These are phyloP conservation scores for Phymatocera aterrima DNA, from an alignment of 2,888 invertebrate genomes.

Conservation along the genomic window DNA sequence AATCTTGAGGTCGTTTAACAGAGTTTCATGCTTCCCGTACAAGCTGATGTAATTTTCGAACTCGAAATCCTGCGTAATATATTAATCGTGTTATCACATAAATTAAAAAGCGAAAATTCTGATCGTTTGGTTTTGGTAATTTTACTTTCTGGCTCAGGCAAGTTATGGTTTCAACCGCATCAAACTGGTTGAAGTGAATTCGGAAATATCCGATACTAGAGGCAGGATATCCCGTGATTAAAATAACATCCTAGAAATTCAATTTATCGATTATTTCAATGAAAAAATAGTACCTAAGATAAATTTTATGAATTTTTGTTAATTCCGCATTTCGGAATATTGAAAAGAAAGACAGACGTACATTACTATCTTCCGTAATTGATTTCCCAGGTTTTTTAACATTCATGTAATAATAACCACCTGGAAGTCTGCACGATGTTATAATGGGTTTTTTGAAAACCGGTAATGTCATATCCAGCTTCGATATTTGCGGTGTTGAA, in stretches of 20 bases:
- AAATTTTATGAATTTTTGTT: too few species aligned
- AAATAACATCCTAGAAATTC: conserved; percentile 76
- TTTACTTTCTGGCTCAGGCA: conserved; percentile 78
- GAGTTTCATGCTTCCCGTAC: conserved; percentile 85
- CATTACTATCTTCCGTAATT: conserved; percentile 62
- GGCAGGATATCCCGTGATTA: conserved; percentile 77
- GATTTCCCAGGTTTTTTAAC: conserved; percentile 78
- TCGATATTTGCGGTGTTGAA: not conserved
- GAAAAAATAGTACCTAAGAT: too few species aligned
- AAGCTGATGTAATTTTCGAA: conserved; percentile 79
- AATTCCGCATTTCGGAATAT: too few species aligned
- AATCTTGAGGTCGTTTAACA: conserved; percentile 81
- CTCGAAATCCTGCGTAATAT: conserved; percentile 76
- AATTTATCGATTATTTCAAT: not conserved
- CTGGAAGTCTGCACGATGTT: conserved; percentile 77
- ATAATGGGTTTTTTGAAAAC: conserved; percentile 71
- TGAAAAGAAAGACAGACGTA: too few species aligned
- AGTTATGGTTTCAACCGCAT: conserved; percentile 78
- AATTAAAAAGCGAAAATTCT: too few species aligned
- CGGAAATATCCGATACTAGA: conserved; percentile 78
- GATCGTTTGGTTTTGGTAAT: not conserved
- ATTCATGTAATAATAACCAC: conserved; percentile 79
- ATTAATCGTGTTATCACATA: not conserved
- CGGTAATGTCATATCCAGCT: conserved; percentile 62
- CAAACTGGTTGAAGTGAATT: conserved; percentile 78